These are phyloP conservation scores for Villa cingulata DNA, from an alignment of 2,888 invertebrate genomes.

Conservation along the genomic window DNA sequence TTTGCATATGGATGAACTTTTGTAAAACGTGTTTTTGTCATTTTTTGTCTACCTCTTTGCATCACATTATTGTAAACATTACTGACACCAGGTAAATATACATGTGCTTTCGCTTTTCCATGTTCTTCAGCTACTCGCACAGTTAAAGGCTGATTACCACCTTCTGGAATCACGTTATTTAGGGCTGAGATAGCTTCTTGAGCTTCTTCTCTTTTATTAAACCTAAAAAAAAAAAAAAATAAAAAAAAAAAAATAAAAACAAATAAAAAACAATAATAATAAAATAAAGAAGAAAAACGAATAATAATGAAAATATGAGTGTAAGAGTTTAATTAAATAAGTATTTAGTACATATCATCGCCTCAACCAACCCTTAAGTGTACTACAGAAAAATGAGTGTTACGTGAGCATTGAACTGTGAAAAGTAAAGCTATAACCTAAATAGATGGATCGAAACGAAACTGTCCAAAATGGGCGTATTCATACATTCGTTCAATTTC, in stretches of 20 bases:
- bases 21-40: constrained; percentile 37
- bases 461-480: too few species aligned
- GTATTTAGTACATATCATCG: too few species aligned
- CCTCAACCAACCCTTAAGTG: too few species aligned
- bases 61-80: constrained; percentile 31
- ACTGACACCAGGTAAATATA: constrained; percentile 26
- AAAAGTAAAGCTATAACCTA: too few species aligned
- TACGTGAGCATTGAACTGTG: too few species aligned
- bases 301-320: neutral
- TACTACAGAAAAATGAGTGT: too few species aligned
- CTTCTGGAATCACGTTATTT: constrained; percentile 73
- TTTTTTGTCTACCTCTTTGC: constrained; percentile 39
- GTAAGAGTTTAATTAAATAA: too few species aligned
- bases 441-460: too few species aligned
- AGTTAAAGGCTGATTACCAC: constrained; percentile 67
- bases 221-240: constrained; percentile 40
- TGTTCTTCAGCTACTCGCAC: constrained; percentile 45
- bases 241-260: neutral
- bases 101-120: constrained; percentile 35
- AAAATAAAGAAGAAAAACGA: too few species aligned
- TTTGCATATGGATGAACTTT: constrained; percentile 35
- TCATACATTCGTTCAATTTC: too few species aligned
- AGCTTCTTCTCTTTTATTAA: constrained; percentile 76
- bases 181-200: constrained; percentile 76
- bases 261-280: too few species aligned